Evolutionary conservation across 2,888 invertebrate species (phyloP).

Genomic region (Malthinus flaveolus): DNA sequence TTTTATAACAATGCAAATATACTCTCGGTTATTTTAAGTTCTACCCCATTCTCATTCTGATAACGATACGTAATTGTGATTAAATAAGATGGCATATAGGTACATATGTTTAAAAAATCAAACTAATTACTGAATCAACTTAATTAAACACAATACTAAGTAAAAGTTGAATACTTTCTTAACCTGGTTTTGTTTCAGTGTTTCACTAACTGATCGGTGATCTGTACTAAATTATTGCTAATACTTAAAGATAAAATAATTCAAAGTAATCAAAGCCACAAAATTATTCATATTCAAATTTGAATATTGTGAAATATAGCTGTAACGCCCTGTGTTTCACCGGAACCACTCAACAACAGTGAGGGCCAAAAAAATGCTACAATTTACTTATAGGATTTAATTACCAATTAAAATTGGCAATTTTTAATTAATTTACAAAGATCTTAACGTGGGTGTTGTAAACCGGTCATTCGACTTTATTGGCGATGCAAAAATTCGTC

Average conservation of each 20-base stretch:
- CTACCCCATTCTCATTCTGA: no score
- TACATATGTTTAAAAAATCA: neutral
- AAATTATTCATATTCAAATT: no score
- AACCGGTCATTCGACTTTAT: slow-evolving; percentile 25
- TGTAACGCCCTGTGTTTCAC: no score
- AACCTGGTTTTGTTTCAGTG: slow-evolving; percentile 1
- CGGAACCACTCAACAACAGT: neutral
- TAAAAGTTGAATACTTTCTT: slow-evolving; percentile 7
- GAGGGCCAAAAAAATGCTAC: neutral
- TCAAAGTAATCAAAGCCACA: no score
- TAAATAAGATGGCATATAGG: no score
- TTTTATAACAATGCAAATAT: no score
- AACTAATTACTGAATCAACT: neutral
- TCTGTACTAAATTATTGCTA: neutral
- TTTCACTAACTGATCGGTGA: neutral
- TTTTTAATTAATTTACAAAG: neutral
- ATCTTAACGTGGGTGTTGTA: slow-evolving; percentile 25
- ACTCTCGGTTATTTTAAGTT: no score
- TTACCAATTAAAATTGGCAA: neutral
- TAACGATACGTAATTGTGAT: no score
- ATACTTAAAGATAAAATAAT: neutral
- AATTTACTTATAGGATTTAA: neutral
- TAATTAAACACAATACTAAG: slow-evolving; percentile 1
- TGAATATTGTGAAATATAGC: no score
- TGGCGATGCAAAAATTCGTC: slow-evolving; percentile 35